Evolutionary conservation across 2,113 vertebrate genomes (phyloP).

Genomic region (Delphinus delphis): DNA sequence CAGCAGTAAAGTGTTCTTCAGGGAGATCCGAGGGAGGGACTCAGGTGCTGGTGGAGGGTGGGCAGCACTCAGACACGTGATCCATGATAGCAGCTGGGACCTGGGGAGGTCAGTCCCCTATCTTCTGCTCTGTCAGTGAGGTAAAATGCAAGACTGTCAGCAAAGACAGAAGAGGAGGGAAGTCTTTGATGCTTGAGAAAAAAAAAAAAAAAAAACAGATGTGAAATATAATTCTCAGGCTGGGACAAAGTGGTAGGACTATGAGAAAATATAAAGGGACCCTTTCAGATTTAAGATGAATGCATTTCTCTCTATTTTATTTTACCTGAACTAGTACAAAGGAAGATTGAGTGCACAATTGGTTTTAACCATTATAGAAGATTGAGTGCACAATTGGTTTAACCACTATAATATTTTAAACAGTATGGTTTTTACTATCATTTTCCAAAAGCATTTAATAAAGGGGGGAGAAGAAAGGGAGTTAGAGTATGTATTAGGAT

Average conservation of each 20-base stretch:
- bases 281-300: background rate
- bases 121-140: background rate
- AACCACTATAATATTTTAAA: background rate
- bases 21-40: background rate
- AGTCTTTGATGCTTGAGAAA: too few species aligned
- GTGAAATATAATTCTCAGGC: background rate
- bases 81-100: rapidly evolving
- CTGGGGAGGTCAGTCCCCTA: background rate
- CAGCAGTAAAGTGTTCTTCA: background rate
- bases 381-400: background rate
- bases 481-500: background rate
- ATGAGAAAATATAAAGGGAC: background rate
- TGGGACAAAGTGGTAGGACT: too few species aligned
- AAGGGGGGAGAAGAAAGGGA: too few species aligned
- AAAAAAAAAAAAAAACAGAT: background rate
- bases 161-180: background rate
- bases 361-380: background rate
- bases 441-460: background rate
- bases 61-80: rapidly evolving
- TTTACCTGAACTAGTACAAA: background rate
- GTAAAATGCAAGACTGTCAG: background rate
- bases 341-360: background rate
- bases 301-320: background rate
- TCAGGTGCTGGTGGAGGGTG: too few species aligned
- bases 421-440: background rate